Evolutionary conservation across 2,113 vertebrate genomes (phyloP), one percentile per base, ranked within the genome.

Genomic region (Oceanites oceanicus): DNA sequence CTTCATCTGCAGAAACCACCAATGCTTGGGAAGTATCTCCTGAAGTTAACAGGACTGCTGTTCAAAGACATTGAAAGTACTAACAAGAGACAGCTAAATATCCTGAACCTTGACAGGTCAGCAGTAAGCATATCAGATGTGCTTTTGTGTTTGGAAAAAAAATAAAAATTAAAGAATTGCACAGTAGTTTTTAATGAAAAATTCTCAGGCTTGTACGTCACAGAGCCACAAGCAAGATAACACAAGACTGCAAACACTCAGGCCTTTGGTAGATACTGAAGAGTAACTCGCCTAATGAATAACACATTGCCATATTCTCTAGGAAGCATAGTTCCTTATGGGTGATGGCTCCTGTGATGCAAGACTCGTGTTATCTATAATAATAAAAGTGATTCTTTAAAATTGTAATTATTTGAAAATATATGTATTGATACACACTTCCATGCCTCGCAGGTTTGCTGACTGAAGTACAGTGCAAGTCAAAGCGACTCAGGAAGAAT

Each of bases 381-480:
- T 6, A 61, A 58, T 10, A 66, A 23, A 59, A 79, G 18, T 22
- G 8, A 44, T 86, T 3, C 58, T 53, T 76, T 83, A 10, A 45
- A 55, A 19, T 20, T 36, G 36, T 50, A 65, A 65, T 71, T 52
- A 80, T 78, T 77, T 73, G 4, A 50, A 79, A 80, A 65, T 55
- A 20, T 52, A 49, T 4, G 3, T 75, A 79, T 8, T 97, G 58
- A 96, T 71, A 55, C 58, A n/a, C 19, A 40, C 27, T 77, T 70
- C 38, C 42, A 32, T 81, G 50, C 92, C 40, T 93, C 30, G 10
- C 90, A 99, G 99, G 99, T 96, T 98, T 99, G 92, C 97, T 99
- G 95, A 99, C 99, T 21, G 99, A 99, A 98, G 99, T 99, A 55
- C 99, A 99, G 92, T 99, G 99, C 95, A 99, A 99, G 87, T 99